Evolutionary conservation across 2,113 vertebrate genomes (phyloP).

Genomic region (Trematocara stigmaticum): DNA sequence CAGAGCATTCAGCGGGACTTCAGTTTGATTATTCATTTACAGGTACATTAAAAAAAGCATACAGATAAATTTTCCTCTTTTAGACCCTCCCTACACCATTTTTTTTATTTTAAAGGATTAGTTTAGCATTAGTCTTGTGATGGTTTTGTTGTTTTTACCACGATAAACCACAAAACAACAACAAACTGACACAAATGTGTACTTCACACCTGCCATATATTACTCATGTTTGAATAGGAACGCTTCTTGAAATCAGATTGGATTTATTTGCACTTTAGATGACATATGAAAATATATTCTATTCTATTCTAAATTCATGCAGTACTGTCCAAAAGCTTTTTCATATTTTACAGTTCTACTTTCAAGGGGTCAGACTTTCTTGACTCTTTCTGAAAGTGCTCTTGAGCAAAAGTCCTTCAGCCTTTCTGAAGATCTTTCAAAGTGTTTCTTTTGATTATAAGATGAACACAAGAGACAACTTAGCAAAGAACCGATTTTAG

Average conservation of each 20-base stretch:
- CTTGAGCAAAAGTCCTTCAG: neutral
- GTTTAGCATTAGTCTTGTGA: neutral
- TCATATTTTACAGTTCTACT: neutral
- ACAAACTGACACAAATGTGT: neutral
- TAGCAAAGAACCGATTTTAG: neutral
- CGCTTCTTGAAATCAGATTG: neutral
- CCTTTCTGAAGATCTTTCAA: neutral
- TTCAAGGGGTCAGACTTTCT: neutral
- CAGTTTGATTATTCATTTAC: neutral
- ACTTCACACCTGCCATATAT: neutral
- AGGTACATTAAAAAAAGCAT: neutral
- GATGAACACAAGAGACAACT: neutral
- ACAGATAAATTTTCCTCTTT: neutral
- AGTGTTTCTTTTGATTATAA: neutral
- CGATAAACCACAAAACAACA: neutral
- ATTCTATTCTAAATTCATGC: neutral
- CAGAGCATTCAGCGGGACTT: neutral
- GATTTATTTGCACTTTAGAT: neutral
- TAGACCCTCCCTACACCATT: accelerated
- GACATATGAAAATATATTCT: neutral
- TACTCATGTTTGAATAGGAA: neutral
- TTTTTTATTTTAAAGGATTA: neutral
- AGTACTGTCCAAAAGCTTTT: neutral
- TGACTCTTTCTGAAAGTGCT: neutral
- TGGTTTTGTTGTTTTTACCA: neutral